Percentiles rank a stretch among this genome's conserved stretches.
Conservation (phyloP, 2,888 invertebrate species). For the Cylloceria caligata region DNA sequence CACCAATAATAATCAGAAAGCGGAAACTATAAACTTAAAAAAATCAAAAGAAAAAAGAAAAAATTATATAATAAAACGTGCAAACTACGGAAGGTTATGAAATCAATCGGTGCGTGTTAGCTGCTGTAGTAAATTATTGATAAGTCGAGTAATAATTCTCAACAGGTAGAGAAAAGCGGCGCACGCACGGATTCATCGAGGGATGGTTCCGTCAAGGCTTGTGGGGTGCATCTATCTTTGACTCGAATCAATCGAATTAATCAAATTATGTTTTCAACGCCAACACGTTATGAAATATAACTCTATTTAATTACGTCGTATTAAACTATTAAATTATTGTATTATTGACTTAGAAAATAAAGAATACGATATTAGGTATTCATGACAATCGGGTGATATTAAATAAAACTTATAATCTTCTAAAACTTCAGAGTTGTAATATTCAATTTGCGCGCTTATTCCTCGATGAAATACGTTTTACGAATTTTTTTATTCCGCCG, state of each 20-base stretch:
- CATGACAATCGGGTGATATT: not conserved
- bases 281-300: conserved; percentile 55
- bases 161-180: conserved; percentile 64
- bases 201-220: conserved; percentile 66
- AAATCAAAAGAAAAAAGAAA: not conserved
- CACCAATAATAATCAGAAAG: not conserved
- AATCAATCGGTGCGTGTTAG: conserved; percentile 39
- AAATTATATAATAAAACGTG: not conserved
- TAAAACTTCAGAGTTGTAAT: no score
- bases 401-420: no score
- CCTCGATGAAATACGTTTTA: no score
- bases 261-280: conserved; percentile 56
- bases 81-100: not conserved
- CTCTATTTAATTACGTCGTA: not conserved
- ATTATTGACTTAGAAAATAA: conserved; percentile 39
- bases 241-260: conserved; percentile 50
- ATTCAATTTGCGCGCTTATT: no score
- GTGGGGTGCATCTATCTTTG: conserved; percentile 62
- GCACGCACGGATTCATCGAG: conserved; percentile 63
- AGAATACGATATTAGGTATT: conserved; percentile 9
- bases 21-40: not conserved
- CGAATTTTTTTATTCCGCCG: not conserved
- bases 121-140: conserved; percentile 38
- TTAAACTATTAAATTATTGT: conserved; percentile 49
- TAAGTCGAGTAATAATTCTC: conserved; percentile 61